Base-by-base conservation (phyloP, 2,797 vertebrate genomes). In the Molossus alvarezi region DNA sequence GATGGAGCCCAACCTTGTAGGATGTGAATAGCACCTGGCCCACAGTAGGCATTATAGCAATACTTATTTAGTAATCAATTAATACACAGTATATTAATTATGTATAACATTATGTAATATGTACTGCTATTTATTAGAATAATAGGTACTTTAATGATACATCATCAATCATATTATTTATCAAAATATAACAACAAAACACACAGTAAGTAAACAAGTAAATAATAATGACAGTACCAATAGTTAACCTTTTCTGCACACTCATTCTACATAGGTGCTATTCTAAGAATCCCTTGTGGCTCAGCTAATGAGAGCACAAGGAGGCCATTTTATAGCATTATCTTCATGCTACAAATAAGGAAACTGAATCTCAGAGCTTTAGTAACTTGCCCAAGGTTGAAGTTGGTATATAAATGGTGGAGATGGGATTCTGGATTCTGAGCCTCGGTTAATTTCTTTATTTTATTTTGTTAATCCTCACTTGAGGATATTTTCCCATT, bases 111-210 rank as follows among this genome's bases (percentile, higher is more conserved):
- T 69, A 57, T 62, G 18, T 41, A 21, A 18, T 15, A 51, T 14
- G 69, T 29, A 62, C 33, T 3, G 2, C 20, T 65, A 4, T 88
- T 82, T 64, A 27, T 72, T 77, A 79, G 51, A 27, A 65, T n/a
- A 51, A 41, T 58, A 58, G 1, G 11, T 5, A 20, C 21, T 51
- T 12, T 33, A 45, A 9, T 37, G 17, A 13, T n/a, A 69, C 67
- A 58, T 25, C 90, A 25, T 62, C 29, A 18, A 37, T 13, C 25
- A 80, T 55, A 29, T 62, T 62, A 51, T 64, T 71, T n/a, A 77
- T 77, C 64, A 83, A 91, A 88, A n/a, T 88, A 37, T 33, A 65
- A 69, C 62, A 69, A 62, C 81, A 67, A 79, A 29, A n/a, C 7
- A 58, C 27, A 53, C 29, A 53, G 6, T 14, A 45, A 60, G 13